Conservation (phyloP, 2,888 invertebrate species). For the Pristionchus arcanus region DNA sequence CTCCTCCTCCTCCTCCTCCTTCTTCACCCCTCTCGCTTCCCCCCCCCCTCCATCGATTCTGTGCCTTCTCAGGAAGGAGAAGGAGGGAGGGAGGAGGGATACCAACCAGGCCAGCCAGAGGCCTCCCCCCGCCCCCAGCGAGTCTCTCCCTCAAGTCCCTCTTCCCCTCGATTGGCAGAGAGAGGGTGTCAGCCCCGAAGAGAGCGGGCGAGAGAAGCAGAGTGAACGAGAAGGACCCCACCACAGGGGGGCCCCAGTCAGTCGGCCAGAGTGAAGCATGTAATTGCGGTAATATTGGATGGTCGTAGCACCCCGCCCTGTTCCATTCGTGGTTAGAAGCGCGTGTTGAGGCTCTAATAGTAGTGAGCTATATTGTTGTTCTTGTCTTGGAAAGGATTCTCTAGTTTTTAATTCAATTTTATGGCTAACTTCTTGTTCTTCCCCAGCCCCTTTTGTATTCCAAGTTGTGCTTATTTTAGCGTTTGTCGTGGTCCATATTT, state of each 20-base stretch:
- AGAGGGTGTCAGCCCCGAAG: conserved; percentile 16
- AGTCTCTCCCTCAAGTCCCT: background rate
- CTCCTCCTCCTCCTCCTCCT: background rate
- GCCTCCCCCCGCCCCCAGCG: background rate
- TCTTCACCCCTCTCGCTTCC: background rate
- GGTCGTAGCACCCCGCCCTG: background rate
- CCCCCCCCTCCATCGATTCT: background rate
- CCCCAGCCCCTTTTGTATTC: background rate
- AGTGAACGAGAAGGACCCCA: background rate
- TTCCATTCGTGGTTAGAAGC: background rate
- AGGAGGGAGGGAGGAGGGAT: background rate
- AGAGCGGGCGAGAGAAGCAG: background rate
- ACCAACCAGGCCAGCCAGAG: background rate
- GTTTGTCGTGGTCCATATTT: background rate
- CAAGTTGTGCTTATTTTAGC: too few species aligned
- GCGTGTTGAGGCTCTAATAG: background rate
- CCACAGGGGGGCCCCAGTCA: background rate
- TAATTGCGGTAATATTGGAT: conserved; percentile 26
- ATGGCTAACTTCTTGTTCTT: background rate
- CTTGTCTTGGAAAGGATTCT: background rate
- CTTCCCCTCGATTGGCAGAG: background rate
- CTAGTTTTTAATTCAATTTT: background rate
- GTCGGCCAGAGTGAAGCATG: background rate
- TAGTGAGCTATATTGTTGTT: background rate
- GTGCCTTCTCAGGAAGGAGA: conserved; percentile 20